Evolutionary conservation across 2,888 invertebrate species (phyloP), one percentile per base, ranked within the genome.

Genomic region (Cryptocephalus moraei): DNA sequence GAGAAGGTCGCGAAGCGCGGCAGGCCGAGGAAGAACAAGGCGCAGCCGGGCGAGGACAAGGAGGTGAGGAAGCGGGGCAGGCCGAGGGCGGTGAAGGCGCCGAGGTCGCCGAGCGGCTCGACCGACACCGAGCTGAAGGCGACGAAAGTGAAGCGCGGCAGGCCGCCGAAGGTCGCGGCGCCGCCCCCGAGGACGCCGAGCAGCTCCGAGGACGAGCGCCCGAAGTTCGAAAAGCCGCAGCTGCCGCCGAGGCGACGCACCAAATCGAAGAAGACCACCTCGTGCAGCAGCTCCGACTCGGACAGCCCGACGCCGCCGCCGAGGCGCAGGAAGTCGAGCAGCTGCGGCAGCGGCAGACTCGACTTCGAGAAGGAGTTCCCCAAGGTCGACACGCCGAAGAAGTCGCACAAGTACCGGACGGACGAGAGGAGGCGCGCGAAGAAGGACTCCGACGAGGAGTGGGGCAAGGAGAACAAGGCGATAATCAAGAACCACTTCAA

Each of bases 171-270:
- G 56, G 58, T 56, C 11, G 8, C 39, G 8, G 12, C 8, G 8
- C 47, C 45, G 14, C 50, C 45, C 11, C 61, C 60, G 4, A 60
- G 66, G 2, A 57, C 61, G 6, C 60, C 62, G 6, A 66, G 65
- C 48, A 70, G 69, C 48, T 69, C 69, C 4, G 70, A 72, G 33
- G 71, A 72, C 39, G 57, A 55, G 39, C 45, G 43, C 9, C 31
- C 40, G 11, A 50, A 46, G 14, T 62, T 61, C 46, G 64, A 63
- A 49, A 67, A 66, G 48, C 62, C 62, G 1, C 22, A 22, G 22
- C 53, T 60, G 33, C 62, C 61, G 1, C 57, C 60, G n/a, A 58
- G 65, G 38, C 52, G 63, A 12, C 48, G 65, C 12, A 63, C 66
- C 1, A 56, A 63, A 41, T 55, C 59, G 3, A 62, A 60, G 42